Evolutionary conservation across 2,113 vertebrate species (phyloP).

Genomic region (Ceuthmochares aereus): DNA sequence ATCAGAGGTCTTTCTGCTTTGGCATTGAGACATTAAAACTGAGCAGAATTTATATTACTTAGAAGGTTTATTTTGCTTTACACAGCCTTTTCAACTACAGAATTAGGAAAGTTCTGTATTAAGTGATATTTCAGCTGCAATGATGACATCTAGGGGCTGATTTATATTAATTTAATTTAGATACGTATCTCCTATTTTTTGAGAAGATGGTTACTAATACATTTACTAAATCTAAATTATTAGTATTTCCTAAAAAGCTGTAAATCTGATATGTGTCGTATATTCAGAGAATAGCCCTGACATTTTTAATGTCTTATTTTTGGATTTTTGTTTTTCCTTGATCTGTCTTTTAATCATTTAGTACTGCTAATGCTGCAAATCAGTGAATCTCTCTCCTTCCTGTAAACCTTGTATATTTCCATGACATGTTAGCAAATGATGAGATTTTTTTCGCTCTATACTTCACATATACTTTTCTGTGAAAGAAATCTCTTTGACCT

Average conservation of each 20-base stretch:
- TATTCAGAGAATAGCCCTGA: slow-evolving; percentile 1
- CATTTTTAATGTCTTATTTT: not conserved
- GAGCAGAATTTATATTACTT: slow-evolving; percentile 66
- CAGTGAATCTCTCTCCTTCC: not conserved
- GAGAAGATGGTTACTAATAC: slow-evolving; percentile 21
- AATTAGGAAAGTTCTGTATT: slow-evolving; percentile 32
- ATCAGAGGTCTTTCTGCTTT: slow-evolving; percentile 57
- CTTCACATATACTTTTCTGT: not conserved
- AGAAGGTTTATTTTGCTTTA: slow-evolving; percentile 54
- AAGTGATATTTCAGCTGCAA: slow-evolving; percentile 72
- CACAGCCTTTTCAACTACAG: slow-evolving; percentile 19
- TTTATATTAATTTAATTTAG: slow-evolving; percentile 71
- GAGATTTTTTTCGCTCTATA: not conserved
- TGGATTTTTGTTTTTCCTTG: not conserved
- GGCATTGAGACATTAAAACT: slow-evolving; percentile 51
- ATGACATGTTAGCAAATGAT: not conserved
- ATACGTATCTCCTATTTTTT: not conserved
- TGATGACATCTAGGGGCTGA: slow-evolving; percentile 78
- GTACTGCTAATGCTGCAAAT: not conserved
- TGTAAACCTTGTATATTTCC: not conserved
- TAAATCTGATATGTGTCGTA: not conserved
- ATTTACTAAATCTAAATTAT: slow-evolving; percentile 38
- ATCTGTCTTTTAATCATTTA: slow-evolving; percentile 34
- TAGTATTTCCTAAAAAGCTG: slow-evolving; percentile 26
- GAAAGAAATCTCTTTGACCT: not conserved